These are phyloP conservation scores for Lithosia quadra DNA, from an alignment of 2,888 invertebrate species.

Conservation along the genomic window DNA sequence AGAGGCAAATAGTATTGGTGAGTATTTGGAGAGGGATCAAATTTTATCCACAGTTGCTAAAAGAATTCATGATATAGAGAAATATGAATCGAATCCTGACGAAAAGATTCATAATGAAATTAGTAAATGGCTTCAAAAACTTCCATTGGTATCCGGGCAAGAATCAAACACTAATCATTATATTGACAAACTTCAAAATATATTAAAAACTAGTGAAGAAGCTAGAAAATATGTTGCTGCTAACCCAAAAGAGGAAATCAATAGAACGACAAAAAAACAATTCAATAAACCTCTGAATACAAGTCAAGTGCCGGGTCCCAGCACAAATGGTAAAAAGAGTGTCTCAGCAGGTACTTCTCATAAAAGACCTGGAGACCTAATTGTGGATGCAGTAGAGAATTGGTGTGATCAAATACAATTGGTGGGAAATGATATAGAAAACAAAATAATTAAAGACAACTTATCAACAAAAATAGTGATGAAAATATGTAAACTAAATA, in stretches of 20 bases:
- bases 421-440: slow-evolving; percentile 43
- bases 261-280: slow-evolving; percentile 40
- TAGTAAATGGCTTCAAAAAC: slow-evolving; percentile 62
- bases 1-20: slow-evolving; percentile 47
- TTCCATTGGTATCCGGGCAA: slow-evolving; percentile 58
- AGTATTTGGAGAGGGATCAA: slow-evolving; percentile 63
- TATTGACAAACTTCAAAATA: slow-evolving; percentile 54
- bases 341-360: slow-evolving; percentile 18
- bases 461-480: slow-evolving; percentile 64
- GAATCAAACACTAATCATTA: slow-evolving; percentile 50
- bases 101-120: slow-evolving; percentile 65
- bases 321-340: slow-evolving; percentile 32
- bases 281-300: slow-evolving; percentile 10
- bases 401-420: slow-evolving; percentile 71
- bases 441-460: slow-evolving; percentile 56
- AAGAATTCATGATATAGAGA: slow-evolving; percentile 67
- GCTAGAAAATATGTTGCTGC: slow-evolving; percentile 59
- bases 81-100: slow-evolving; percentile 46
- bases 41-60: slow-evolving; percentile 64
- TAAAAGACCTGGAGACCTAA: slow-evolving; percentile 62
- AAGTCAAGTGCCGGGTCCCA: slow-evolving; percentile 53
- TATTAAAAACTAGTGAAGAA: slow-evolving; percentile 57
- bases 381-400: slow-evolving; percentile 61
- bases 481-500: slow-evolving; percentile 68
- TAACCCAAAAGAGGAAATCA: slow-evolving; percentile 25